Evolutionary conservation across 2,888 invertebrate genomes (phyloP), one percentile per base, ranked within the genome.

Genomic region (Subacronicta megacephala): DNA sequence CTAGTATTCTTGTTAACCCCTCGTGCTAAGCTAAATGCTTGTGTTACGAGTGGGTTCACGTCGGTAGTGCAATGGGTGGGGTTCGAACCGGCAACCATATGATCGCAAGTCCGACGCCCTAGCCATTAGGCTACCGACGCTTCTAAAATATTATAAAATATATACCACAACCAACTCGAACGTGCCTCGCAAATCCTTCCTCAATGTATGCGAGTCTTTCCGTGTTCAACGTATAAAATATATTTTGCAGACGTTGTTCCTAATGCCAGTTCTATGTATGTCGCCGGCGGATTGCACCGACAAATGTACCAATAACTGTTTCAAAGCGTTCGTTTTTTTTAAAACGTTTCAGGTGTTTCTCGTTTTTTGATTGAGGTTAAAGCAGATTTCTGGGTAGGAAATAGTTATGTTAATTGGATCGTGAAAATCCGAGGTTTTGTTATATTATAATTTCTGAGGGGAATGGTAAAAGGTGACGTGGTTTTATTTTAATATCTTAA

Each of bases 251-350:
- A 44, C 59, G 38, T 26, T 31, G 68, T 2, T 40, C 59, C 72
- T 84, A 85, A 85, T 82, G 84, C 75, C 79, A 82, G 78, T 85
- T 80, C 80, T 59, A 78, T 86, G 83, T 80, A 63, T 62, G 78
- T 81, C 72, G 55, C 63, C 55, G 40, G 56, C 57, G 57, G 57
- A 40, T 18, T 61, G 71, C 69, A 66, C 35, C 72, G 71, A 70
- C 52, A 66, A 66, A 71, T 71, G 65, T 65, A 53, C 50, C 71
- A 59, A 67, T 70, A 67, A 64, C 71, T 64, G 53, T 53, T 58
- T 18, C 20, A 16, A 18, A 41, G 36, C 35, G 49, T 67, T 45
- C 63, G 53, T 40, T 64, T 69, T 71, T 18, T n/a, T n/a, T 9
- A 4, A 12, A 29, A 35, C 33, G 15, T 44, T 42, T 3, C 29